A percentile compares a stretch with the other conserved stretches of the same genome.
phyloP scores from a whole-genome alignment of 1,140 invertebrate species.

The Melipona quadrifasciata region DNA sequence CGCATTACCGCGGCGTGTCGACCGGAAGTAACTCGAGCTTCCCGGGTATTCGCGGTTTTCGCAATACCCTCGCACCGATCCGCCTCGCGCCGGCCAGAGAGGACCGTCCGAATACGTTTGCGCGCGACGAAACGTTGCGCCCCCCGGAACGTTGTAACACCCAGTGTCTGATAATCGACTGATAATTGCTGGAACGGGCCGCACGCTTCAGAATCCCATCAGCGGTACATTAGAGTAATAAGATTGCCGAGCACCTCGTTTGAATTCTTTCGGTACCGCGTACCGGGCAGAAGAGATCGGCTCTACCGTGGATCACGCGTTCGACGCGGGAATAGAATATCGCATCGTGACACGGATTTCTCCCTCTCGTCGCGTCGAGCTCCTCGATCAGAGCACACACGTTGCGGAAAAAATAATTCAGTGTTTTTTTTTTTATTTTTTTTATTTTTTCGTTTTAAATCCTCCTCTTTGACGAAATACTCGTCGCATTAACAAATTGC shows the following conservation, averaged over 20 bases:
- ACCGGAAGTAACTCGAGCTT: conserved; percentile 59
- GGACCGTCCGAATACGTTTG: conserved; percentile 33
- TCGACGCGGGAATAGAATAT: neutral
- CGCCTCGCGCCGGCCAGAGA: conserved; percentile 2
- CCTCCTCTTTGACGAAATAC: too few species aligned
- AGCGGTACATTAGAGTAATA: conserved; percentile 46
- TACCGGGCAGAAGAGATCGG: neutral
- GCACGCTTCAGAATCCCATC: conserved; percentile 37
- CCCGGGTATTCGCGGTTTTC: conserved; percentile 58
- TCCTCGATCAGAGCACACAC: too few species aligned
- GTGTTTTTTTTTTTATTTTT: too few species aligned
- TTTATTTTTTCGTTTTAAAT: too few species aligned
- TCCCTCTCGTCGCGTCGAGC: too few species aligned
- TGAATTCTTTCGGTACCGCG: neutral
- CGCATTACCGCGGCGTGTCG: conserved; percentile 50
- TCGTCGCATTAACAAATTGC: too few species aligned
- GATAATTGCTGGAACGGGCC: conserved; percentile 58
- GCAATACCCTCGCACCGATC: conserved; percentile 41
- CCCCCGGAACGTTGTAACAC: conserved; percentile 12
- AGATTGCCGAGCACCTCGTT: conserved; percentile 13
- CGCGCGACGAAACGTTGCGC: conserved; percentile 25
- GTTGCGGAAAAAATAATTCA: too few species aligned
- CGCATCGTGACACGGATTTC: neutral
- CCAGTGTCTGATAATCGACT: conserved; percentile 56
- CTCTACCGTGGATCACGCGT: too few species aligned